Conservation (phyloP, 1,140 invertebrate species). For the Drosophila lacertosa region DNA sequence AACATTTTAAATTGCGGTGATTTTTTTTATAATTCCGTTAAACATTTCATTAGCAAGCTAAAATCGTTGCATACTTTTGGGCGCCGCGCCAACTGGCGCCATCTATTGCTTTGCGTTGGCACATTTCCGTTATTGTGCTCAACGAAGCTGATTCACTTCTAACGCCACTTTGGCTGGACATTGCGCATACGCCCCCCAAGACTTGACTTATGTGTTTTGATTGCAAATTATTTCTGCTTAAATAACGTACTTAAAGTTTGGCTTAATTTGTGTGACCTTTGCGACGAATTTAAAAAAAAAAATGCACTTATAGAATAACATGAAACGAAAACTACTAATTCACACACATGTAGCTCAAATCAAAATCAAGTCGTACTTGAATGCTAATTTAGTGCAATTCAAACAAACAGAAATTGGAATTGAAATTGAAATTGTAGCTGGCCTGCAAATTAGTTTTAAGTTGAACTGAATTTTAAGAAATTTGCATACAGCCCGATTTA, state of each 20-base stretch:
- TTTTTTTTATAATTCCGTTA: conserved; percentile 16
- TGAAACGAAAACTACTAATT: conserved; percentile 7
- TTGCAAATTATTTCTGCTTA: conserved; percentile 27
- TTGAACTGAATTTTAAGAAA: conserved; percentile 46
- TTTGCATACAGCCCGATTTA: conserved; percentile 52
- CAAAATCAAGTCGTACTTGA: conserved; percentile 74
- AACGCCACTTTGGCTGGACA: conserved; percentile 18
- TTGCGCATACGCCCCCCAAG: conserved; percentile 62
- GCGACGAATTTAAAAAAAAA: conserved; percentile 38
- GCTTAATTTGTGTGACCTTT: conserved; percentile 68
- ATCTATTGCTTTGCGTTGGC: background rate
- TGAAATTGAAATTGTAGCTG: conserved; percentile 17
- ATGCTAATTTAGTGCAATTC: conserved; percentile 66
- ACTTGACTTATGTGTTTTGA: conserved; percentile 5
- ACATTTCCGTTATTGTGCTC: background rate
- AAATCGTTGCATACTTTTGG: conserved; percentile 39
- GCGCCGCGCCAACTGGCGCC: conserved; percentile 2
- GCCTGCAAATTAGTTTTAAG: conserved; percentile 44
- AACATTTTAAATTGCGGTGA: no score
- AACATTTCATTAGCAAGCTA: background rate
- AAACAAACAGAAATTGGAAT: conserved; percentile 17
- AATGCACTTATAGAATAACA: conserved; percentile 37
- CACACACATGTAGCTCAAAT: conserved; percentile 47
- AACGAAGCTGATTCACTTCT: conserved; percentile 17
- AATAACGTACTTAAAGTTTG: conserved; percentile 16